These are phyloP conservation scores for Calliphora vomitoria DNA, from an alignment of 2,888 invertebrate species.

Conservation along the genomic window DNA sequence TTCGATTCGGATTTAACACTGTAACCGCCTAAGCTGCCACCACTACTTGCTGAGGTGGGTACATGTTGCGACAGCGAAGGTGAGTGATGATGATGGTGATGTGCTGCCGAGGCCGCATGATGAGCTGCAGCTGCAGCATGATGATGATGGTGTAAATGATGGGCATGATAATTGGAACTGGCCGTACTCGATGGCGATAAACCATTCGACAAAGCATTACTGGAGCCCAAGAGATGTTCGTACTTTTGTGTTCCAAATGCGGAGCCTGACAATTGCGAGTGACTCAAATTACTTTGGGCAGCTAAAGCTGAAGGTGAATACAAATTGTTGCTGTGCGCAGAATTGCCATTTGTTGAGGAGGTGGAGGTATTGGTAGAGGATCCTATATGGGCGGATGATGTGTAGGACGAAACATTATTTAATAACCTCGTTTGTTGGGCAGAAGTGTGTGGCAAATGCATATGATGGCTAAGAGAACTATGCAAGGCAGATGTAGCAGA, in stretches of 20 bases:
- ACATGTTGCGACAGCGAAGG: slow-evolving; percentile 76
- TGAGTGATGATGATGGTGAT: slow-evolving; percentile 74
- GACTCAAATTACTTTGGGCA: slow-evolving; percentile 70
- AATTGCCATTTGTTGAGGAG: slow-evolving; percentile 54
- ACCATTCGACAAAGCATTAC: slow-evolving; percentile 76
- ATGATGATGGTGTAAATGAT: slow-evolving; percentile 75
- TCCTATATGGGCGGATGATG: slow-evolving; percentile 65
- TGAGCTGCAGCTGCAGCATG: slow-evolving; percentile 75
- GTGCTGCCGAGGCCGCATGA: slow-evolving; percentile 76
- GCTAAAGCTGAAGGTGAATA: slow-evolving; percentile 78
- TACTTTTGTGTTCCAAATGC: slow-evolving; percentile 77
- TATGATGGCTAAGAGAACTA: slow-evolving; percentile 75
- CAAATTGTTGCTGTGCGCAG: slow-evolving; percentile 76
- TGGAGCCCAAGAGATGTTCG: slow-evolving; percentile 77
- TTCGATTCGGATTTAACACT: slow-evolving; percentile 83
- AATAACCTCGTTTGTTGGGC: slow-evolving; percentile 75
- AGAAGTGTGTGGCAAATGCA: slow-evolving; percentile 77
- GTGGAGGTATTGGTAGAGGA: slow-evolving; percentile 63
- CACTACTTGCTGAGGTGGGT: slow-evolving; percentile 66
- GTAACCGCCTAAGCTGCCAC: slow-evolving; percentile 69
- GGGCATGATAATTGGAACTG: slow-evolving; percentile 82
- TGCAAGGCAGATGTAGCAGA: slow-evolving; percentile 75
- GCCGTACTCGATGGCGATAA: slow-evolving; percentile 79
- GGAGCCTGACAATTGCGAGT: slow-evolving; percentile 74
- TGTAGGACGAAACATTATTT: slow-evolving; percentile 72